phyloP scores from a whole-genome alignment of 1,140 invertebrate genomes.

The Sminthurinus signatus region DNA sequence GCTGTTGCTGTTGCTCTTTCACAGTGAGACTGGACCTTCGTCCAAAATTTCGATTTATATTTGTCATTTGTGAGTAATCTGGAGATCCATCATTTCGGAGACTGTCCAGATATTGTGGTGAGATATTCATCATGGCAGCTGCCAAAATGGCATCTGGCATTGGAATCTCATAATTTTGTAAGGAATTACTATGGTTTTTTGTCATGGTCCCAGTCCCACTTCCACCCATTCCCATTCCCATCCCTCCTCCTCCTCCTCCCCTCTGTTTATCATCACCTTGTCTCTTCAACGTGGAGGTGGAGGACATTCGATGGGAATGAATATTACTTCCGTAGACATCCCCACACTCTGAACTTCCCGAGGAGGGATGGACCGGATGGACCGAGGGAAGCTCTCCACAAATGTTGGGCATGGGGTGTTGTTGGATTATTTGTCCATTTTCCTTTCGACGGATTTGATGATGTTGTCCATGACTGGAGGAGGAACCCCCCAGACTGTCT shows the following conservation, averaged over 20 bases:
- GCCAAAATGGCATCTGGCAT: slow-evolving; percentile 39
- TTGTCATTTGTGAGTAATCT: slow-evolving; percentile 14
- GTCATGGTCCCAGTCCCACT: not conserved
- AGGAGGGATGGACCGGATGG: slow-evolving; percentile 16
- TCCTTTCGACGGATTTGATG: slow-evolving; percentile 27
- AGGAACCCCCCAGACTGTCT: not conserved
- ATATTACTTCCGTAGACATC: slow-evolving; percentile 17
- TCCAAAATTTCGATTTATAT: slow-evolving; percentile 6
- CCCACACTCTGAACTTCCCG: slow-evolving; percentile 28
- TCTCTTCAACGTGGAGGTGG: no score
- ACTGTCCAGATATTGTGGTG: slow-evolving; percentile 26
- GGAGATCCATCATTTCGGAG: slow-evolving; percentile 16
- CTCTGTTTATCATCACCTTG: slow-evolving; percentile 11
- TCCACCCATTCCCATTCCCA: no score
- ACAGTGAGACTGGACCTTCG: slow-evolving; percentile 39
- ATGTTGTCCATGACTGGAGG: not conserved
- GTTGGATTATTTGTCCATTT: slow-evolving; percentile 36
- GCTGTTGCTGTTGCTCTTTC: slow-evolving; percentile 30
- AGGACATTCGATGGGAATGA: slow-evolving; percentile 6
- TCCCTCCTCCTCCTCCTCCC: no score
- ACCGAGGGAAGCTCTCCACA: slow-evolving; percentile 37
- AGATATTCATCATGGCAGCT: slow-evolving; percentile 41
- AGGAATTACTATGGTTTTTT: slow-evolving; percentile 8
- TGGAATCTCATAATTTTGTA: slow-evolving; percentile 34
- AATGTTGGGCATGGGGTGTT: slow-evolving; percentile 40